phyloP scores from a whole-genome alignment of 2,888 invertebrate genomes.

The Miltochrista miniata region DNA sequence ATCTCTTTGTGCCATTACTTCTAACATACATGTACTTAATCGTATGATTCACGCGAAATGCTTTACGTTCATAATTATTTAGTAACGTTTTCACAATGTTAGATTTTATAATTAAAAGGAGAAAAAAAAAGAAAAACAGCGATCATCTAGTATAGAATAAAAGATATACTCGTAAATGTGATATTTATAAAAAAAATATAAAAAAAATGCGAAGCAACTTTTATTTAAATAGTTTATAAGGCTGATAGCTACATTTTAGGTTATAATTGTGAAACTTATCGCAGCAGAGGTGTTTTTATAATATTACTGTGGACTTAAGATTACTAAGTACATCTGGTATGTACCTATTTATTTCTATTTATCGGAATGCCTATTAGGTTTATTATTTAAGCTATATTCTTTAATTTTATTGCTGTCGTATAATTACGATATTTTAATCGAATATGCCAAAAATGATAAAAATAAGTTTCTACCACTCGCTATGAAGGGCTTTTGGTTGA shows the following conservation, averaged over 20 bases:
- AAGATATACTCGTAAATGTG: slow-evolving; percentile 77
- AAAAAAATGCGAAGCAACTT: slow-evolving; percentile 67
- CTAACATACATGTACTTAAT: slow-evolving; percentile 52
- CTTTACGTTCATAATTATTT: slow-evolving; percentile 41
- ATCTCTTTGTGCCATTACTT: slow-evolving; percentile 59
- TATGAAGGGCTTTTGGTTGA: neutral
- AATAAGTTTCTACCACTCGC: neutral
- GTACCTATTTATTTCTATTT: slow-evolving; percentile 5
- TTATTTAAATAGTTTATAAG: slow-evolving; percentile 63
- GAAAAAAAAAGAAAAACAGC: slow-evolving; percentile 55
- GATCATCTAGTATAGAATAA: slow-evolving; percentile 62
- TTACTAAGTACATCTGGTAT: slow-evolving; percentile 1
- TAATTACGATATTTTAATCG: neutral
- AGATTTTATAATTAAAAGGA: slow-evolving; percentile 49
- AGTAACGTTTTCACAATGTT: slow-evolving; percentile 47
- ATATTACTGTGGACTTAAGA: neutral
- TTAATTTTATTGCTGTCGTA: neutral
- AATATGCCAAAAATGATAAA: neutral
- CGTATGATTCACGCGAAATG: slow-evolving; percentile 44
- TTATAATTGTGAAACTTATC: slow-evolving; percentile 12
- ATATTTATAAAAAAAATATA: slow-evolving; percentile 63
- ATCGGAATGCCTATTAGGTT: slow-evolving; percentile 2
- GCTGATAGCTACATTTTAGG: slow-evolving; percentile 43
- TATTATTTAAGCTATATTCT: slow-evolving; percentile 1
- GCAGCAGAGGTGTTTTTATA: slow-evolving; percentile 1